Base-by-base conservation (phyloP, 1,140 invertebrate genomes). In the Diachasmimorpha longicaudata region DNA sequence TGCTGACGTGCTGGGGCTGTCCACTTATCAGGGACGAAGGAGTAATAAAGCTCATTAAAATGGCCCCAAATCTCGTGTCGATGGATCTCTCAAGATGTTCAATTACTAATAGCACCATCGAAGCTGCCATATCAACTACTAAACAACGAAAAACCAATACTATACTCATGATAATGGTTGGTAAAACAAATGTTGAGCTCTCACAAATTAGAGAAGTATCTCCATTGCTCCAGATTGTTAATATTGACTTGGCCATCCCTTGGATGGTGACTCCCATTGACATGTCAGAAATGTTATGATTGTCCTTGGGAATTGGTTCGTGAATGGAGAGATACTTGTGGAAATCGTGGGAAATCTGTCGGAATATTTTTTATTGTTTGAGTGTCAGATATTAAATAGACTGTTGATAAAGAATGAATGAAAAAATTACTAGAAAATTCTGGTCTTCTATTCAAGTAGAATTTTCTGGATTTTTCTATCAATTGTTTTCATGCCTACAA, bases 221-320 rank as follows among this genome's bases (percentile, higher is more conserved):
- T 0, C 85, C 84, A n/a, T 78, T 84, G 16, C 76, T 86, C 10
- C 83, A 84, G 68, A 80, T 85, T 39, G 71, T 86, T 6, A 84
- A 85, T 39, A 75, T 86, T 21, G 76, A 81, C 75, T 36, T 83
- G 19, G 79, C 76, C 19, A 10, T 71, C 0, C 4, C 36, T 42
- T 42, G 13, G 52, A 16, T 25, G 58, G 31, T 5, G 13, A 63
- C 31, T 63, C 4, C 19, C 31, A 8, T 8, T 5, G 21, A 14
- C 5, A 11, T 11, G 21, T 6, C 0, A 23, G 23, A 25, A 63
- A 31, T 63, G 25, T 63, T 23, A 25, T 63, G 19, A 8, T 25
- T 5, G 23, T 31, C 3, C 19, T 25, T 63, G 58, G 58, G 19
- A 63, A 63, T 25, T 19, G 14, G 0, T 1, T 25, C 3, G 23